phyloP scores from a whole-genome alignment of 1,140 invertebrate species.

The Arion vulgaris region DNA sequence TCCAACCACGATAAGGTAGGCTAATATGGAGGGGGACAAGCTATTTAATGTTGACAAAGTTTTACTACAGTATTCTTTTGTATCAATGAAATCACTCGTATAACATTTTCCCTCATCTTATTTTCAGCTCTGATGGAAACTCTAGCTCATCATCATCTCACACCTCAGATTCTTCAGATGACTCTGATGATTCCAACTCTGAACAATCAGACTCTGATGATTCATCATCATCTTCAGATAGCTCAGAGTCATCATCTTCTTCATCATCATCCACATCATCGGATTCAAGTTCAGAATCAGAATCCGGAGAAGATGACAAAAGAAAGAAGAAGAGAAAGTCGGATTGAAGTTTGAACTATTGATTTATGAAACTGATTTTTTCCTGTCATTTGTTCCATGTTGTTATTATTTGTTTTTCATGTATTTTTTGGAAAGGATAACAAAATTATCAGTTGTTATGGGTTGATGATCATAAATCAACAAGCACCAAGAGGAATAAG shows the following conservation, averaged over 20 bases:
- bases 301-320: background rate
- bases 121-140: conserved; percentile 21
- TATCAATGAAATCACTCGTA: no score
- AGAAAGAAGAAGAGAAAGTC: background rate
- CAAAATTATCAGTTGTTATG: no score
- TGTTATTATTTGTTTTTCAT: no score
- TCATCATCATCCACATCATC: conserved; percentile 14
- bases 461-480: no score
- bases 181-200: background rate
- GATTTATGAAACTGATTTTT: background rate
- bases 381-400: no score
- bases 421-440: no score
- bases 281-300: conserved; percentile 12
- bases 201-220: background rate
- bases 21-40: no score
- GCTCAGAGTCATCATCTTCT: conserved; percentile 1
- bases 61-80: no score
- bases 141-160: conserved; percentile 13
- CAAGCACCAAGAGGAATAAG: no score
- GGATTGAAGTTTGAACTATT: background rate
- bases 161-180: background rate
- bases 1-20: no score
- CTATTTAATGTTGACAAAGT: no score
- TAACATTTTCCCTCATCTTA: no score
- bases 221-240: background rate